Conservation (phyloP, 2,888 invertebrate species). For the Punctoribates punctum region DNA sequence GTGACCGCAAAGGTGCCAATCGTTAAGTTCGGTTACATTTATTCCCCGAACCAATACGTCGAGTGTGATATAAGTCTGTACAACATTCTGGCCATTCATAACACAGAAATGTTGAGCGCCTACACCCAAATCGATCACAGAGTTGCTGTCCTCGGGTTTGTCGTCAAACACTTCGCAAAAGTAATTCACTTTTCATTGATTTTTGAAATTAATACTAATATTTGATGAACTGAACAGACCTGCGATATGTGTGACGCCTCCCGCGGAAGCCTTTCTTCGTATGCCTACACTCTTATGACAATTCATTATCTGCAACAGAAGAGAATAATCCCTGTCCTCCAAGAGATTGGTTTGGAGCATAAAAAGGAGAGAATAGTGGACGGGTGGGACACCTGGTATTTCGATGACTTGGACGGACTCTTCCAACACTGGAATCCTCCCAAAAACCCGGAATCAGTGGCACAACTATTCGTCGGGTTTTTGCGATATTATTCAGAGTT, state of each 20-base stretch:
- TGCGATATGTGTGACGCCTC: conserved; percentile 62
- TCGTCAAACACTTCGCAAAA: conserved; percentile 60
- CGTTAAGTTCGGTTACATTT: conserved; percentile 59
- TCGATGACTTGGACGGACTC: conserved; percentile 54
- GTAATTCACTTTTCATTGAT: conserved; percentile 48
- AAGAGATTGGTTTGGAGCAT: conserved; percentile 55
- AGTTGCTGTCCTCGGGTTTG: conserved; percentile 58
- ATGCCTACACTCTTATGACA: conserved; percentile 61
- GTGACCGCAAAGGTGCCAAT: conserved; percentile 63
- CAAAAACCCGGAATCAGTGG: conserved; percentile 55
- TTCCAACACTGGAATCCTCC: conserved; percentile 55
- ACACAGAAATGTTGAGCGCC: conserved; percentile 58
- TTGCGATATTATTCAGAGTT: conserved; percentile 59
- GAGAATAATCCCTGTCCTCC: conserved; percentile 61
- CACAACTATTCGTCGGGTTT: conserved; percentile 59
- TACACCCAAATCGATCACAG: conserved; percentile 59
- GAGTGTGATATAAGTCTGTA: conserved; percentile 63
- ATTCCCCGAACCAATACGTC: conserved; percentile 54
- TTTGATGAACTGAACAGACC: conserved; percentile 49
- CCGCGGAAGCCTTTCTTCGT: conserved; percentile 61
- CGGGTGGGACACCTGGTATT: conserved; percentile 60
- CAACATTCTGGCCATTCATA: conserved; percentile 60
- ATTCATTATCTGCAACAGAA: conserved; percentile 62
- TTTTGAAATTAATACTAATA: conserved; percentile 21
- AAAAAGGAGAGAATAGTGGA: conserved; percentile 54